Evolutionary conservation across 2,888 invertebrate genomes (phyloP).

Genomic region (Lithosia quadra): DNA sequence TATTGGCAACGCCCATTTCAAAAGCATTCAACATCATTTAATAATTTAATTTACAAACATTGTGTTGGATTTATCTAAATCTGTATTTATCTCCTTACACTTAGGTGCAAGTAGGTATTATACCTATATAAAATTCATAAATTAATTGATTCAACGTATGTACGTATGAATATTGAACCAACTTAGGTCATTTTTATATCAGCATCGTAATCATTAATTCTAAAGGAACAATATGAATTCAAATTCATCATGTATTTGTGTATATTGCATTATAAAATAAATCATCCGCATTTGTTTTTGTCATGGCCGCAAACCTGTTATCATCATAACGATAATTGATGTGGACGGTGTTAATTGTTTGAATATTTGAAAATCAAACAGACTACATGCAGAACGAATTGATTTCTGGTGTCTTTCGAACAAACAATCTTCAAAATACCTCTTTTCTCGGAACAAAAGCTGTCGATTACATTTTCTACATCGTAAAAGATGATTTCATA

Average conservation of each 20-base stretch:
- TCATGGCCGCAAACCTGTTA: slow-evolving; percentile 32
- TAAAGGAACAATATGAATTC: neutral
- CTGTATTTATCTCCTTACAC: too few relatives aligned
- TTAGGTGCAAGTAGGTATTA: too few relatives aligned
- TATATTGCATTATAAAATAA: slow-evolving; percentile 31
- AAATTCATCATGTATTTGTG: neutral
- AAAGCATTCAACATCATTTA: too few relatives aligned
- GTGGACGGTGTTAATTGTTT: slow-evolving; percentile 16
- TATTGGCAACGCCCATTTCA: too few relatives aligned
- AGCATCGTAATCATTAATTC: neutral
- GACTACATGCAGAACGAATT: slow-evolving; percentile 39
- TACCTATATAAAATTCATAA: too few relatives aligned
- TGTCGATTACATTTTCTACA: slow-evolving; percentile 27
- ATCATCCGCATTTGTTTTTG: slow-evolving; percentile 27
- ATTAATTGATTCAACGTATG: too few relatives aligned
- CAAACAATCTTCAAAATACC: slow-evolving; percentile 33
- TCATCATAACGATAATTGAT: slow-evolving; percentile 34
- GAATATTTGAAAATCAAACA: slow-evolving; percentile 43
- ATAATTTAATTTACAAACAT: too few relatives aligned
- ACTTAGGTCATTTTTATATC: neutral
- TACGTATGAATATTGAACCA: too few relatives aligned
- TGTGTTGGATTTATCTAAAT: too few relatives aligned
- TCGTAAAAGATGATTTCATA: slow-evolving; percentile 30
- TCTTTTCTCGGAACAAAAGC: slow-evolving; percentile 19
- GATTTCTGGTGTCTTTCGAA: slow-evolving; percentile 36